Percentiles rank a stretch among this genome's conserved stretches.
Evolutionary conservation across 2,113 vertebrate species (phyloP).

Genomic region (Oreochromis niloticus): DNA sequence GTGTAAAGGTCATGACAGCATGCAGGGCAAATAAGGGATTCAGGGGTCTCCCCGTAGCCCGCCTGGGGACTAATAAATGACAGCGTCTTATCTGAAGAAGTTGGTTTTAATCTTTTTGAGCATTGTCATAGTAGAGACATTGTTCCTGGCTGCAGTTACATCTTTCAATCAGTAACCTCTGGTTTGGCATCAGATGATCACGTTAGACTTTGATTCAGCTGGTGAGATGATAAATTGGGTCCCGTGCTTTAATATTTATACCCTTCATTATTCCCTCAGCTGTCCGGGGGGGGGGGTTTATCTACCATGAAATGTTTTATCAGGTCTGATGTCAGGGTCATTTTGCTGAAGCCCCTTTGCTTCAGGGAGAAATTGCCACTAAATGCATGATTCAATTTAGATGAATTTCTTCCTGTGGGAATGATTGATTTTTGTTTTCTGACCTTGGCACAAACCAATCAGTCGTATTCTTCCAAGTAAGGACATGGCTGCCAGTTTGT

Average conservation of each 20-base stretch:
- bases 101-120: neutral
- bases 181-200: neutral
- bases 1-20: neutral
- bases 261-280: neutral
- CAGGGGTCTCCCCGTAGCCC: neutral
- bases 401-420: conserved; percentile 25
- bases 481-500: neutral
- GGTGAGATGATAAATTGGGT: neutral
- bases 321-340: neutral
- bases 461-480: conserved; percentile 1
- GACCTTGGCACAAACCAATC: conserved; percentile 6
- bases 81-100: neutral
- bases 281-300: accelerated
- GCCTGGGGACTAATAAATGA: neutral
- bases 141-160: neutral
- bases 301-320: neutral
- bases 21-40: neutral
- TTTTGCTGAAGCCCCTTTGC: neutral
- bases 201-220: neutral
- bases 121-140: neutral
- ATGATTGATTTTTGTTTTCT: conserved; percentile 43
- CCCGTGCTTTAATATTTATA: neutral
- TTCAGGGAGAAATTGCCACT: neutral
- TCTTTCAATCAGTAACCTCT: neutral
- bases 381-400: conserved; percentile 9